Conservation (phyloP, 2,888 invertebrate genomes). For the Scrobipalpa costella region DNA sequence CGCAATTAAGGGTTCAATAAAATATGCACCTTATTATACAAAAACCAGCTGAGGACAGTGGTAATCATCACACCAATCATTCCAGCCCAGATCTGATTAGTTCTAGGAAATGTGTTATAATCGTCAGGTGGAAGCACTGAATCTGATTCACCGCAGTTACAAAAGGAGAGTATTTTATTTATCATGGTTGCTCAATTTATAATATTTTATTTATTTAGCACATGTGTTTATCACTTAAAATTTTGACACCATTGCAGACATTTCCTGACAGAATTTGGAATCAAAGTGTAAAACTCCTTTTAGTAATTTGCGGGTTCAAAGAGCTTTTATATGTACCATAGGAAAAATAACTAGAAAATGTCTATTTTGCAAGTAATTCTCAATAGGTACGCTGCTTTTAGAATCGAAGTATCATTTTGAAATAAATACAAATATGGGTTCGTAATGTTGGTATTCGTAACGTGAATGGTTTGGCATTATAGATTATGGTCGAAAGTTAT, state of each 20-base stretch:
- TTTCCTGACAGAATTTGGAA: neutral
- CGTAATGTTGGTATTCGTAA: too few relatives aligned
- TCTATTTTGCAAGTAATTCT: too few relatives aligned
- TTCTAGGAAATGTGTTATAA: constrained; percentile 55
- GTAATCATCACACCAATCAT: constrained; percentile 63
- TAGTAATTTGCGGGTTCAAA: too few relatives aligned
- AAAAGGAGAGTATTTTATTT: constrained; percentile 42
- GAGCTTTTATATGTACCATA: too few relatives aligned
- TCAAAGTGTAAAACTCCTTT: neutral
- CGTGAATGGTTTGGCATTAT: too few relatives aligned
- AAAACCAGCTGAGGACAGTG: constrained; percentile 57
- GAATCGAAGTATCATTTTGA: too few relatives aligned
- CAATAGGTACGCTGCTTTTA: too few relatives aligned
- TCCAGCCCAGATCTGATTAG: constrained; percentile 66
- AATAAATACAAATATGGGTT: too few relatives aligned
- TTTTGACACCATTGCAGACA: neutral
- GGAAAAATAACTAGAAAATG: too few relatives aligned
- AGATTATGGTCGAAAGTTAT: too few relatives aligned
- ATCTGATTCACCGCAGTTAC: constrained; percentile 59
- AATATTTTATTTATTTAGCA: neutral
- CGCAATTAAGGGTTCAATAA: neutral
- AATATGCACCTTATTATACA: constrained; percentile 54
- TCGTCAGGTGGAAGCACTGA: constrained; percentile 35
- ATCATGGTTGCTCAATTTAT: neutral
- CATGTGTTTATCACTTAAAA: neutral